Base-by-base conservation (phyloP, 2,888 invertebrate species). In the Romanomermis culicivorax region DNA sequence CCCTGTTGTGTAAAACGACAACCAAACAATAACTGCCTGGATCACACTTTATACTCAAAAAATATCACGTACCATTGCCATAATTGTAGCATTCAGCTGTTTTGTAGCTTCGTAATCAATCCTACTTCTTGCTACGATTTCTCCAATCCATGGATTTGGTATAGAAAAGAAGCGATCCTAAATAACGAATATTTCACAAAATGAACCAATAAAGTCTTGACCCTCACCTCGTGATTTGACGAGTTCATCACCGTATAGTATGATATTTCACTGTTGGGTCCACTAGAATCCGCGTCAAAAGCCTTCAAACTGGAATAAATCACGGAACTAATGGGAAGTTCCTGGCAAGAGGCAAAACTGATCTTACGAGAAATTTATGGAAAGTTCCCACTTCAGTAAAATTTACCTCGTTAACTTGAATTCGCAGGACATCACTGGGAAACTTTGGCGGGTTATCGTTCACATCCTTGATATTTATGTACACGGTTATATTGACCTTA, bases 391-490 rank as follows among this genome's bases (percentile, higher is more conserved):
- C n/a, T n/a, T n/a, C n/a, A n/a, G n/a, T n/a, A n/a, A n/a, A n/a
- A n/a, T n/a, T n/a, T n/a, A n/a, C n/a, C n/a, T n/a, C n/a, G n/a
- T n/a, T n/a, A n/a, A n/a, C n/a, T n/a, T n/a, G n/a, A n/a, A n/a
- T n/a, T n/a, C n/a, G n/a, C n/a, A n/a, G n/a, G n/a, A n/a, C n/a
- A n/a, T n/a, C n/a, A n/a, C n/a, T n/a, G n/a, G n/a, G n/a, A n/a
- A 66, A 66, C 30, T 59, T 59, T 7, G 66, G 66, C 24, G 66
- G 60, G 56, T 66, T 66, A 57, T 66, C 66, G 51, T 66, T 66
- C 47, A 66, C 63, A 56, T 66, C 66, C 55, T 63, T 63, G 43
- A 66, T 61, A n/a, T 62, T 62, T 47, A 66, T 62, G 55, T 65
- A 62, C 17, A 64, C 61, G 25, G 61, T 60, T 55, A 66, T 66